These are phyloP conservation scores for Benthosema pterotum DNA, from an alignment of 2,797 vertebrate genomes.

Conservation along the genomic window DNA sequence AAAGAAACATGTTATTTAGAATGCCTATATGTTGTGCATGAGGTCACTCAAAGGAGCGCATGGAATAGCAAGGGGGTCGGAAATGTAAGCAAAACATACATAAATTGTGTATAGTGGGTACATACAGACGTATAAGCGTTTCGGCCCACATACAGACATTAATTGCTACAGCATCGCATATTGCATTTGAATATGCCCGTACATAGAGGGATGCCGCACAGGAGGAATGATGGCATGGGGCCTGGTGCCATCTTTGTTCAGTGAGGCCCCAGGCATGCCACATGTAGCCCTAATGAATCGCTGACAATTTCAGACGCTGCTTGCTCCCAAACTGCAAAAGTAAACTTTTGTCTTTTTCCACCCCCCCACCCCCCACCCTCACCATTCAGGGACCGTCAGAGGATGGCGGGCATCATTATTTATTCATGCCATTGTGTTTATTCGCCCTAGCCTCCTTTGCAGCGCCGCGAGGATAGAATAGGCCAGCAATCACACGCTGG, in stretches of 20 bases:
- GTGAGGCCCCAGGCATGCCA: constrained; percentile 68
- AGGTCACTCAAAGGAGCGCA: no score
- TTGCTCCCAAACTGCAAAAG: constrained; percentile 79
- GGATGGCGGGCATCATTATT: constrained; percentile 76
- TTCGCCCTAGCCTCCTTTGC: constrained; percentile 64
- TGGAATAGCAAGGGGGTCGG: no score
- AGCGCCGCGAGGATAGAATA: constrained; percentile 60
- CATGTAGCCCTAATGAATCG: constrained; percentile 79
- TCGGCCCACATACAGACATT: no score
- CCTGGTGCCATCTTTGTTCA: constrained; percentile 70
- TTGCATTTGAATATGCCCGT: constrained; percentile 68
- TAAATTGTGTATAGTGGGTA: no score
- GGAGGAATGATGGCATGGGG: constrained; percentile 59
- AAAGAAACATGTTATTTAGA: no score
- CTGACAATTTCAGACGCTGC: constrained; percentile 78
- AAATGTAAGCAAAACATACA: no score
- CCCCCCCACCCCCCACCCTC: constrained; percentile 22
- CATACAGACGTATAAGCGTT: no score
- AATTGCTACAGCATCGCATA: no score
- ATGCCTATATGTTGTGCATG: no score
- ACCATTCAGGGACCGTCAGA: constrained; percentile 75
- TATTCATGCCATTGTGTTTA: constrained; percentile 82
- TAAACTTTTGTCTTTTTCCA: constrained; percentile 75
- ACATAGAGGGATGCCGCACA: constrained; percentile 54
- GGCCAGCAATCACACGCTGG: constrained; percentile 50